Base-by-base conservation (phyloP, 1,140 invertebrate genomes). In the Mya arenaria region DNA sequence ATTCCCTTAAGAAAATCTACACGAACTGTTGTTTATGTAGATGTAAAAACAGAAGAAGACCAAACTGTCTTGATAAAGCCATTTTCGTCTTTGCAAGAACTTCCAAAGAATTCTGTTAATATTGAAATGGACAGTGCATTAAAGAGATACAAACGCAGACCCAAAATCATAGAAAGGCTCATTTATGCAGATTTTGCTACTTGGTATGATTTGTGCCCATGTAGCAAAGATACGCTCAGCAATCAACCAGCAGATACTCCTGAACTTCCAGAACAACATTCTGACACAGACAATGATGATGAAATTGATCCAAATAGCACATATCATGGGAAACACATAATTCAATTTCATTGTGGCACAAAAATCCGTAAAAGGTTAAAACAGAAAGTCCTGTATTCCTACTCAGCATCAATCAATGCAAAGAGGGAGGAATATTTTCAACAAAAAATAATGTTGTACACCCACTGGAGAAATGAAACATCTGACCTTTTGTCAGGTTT, bases 381-480 rank as follows among this genome's bases (percentile, higher is more conserved):
- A 10, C 25, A 36, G 30, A 28, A 63, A 63, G 32, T 63, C 4
- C 25, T 63, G 62, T 63, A 32, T 63, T 28, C 23, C 32, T 19
- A 63, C 34, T 8, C 34, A 28, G 34, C 60, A 28, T 32, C 60
- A 32, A 63, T 63, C 32, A 63, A 63, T 63, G 5, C 6, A 19
- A 32, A 63, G 6, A 23, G 13, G 8, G 13, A 63, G 6, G 60
- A 63, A n/a, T 32, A 63, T 63, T 63, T 63, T 32, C 60, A 32
- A 5, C 23, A 63, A 63, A 63, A 63, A 63, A 28, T 30, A 32
- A 63, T 63, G 8, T n/a, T 36, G 30, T 10, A 13, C 72, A 75
- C 34, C 15, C 32, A 63, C 30, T 75, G 72, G 58, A 62, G 72
- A 28, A n/a, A 75, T 75, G 72, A 75, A 8, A 58, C 60, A 41